Evolutionary conservation across 1,140 invertebrate species (phyloP).

Genomic region (Drosophila trapezifrons): DNA sequence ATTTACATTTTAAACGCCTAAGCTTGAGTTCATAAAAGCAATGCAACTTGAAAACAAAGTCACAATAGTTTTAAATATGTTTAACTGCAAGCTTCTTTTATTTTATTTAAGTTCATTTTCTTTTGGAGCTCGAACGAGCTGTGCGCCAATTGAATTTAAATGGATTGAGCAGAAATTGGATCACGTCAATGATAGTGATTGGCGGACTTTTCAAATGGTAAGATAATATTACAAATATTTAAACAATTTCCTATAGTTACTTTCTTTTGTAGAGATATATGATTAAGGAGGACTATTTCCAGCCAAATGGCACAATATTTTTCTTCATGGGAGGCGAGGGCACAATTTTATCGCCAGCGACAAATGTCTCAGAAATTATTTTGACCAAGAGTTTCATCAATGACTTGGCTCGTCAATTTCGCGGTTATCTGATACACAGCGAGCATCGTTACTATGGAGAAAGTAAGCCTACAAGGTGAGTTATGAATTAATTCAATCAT

Average conservation of each 20-base stretch:
- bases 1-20: not conserved
- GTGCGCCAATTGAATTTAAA: slow-evolving; percentile 2
- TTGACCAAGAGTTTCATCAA: too few species aligned
- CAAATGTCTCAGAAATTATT: too few species aligned
- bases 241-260: not conserved
- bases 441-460: too few species aligned
- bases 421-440: too few species aligned
- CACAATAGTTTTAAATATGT: not conserved
- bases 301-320: too few species aligned
- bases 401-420: too few species aligned
- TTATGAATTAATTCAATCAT: too few species aligned
- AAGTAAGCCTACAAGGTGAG: too few species aligned
- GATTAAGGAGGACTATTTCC: slow-evolving; percentile 49
- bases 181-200: slow-evolving; percentile 88
- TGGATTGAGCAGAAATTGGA: slow-evolving; percentile 85
- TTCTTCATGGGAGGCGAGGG: too few species aligned
- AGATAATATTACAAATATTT: not conserved
- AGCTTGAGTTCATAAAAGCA: not conserved
- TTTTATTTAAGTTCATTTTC: not conserved
- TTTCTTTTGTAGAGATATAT: slow-evolving; percentile 51
- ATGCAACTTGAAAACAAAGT: not conserved
- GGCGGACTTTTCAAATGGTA: slow-evolving; percentile 87
- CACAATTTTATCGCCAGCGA: too few species aligned
- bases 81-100: not conserved
- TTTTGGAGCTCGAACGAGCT: not conserved